phyloP scores from a whole-genome alignment of 64 coral and sea anemone species.

The Pocillopora verrucosa region DNA sequence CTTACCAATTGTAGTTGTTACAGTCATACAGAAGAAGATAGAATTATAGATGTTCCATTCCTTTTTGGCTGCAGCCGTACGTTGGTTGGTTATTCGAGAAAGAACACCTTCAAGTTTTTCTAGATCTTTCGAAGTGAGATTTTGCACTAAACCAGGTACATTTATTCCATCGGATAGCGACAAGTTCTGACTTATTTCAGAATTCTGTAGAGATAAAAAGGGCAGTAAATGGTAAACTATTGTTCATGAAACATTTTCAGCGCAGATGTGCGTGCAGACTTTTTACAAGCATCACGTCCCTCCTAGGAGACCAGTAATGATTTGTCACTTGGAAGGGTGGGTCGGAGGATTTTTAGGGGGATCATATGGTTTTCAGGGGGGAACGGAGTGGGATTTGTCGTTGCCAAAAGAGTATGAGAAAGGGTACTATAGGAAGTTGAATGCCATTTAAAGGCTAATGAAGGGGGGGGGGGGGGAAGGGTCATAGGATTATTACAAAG shows the following conservation, averaged over 20 bases:
- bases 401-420: too few relatives aligned
- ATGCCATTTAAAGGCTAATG: too few relatives aligned
- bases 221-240: neutral
- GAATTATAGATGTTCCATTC: slow-evolving; percentile 86
- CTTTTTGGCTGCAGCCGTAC: slow-evolving; percentile 46
- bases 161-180: slow-evolving; percentile 13
- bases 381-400: too few relatives aligned
- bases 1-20: slow-evolving; percentile 90
- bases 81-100: slow-evolving; percentile 41
- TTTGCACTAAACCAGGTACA: slow-evolving; percentile 48
- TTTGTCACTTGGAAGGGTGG: too few relatives aligned
- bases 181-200: slow-evolving; percentile 45
- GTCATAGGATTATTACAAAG: too few relatives aligned
- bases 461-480: too few relatives aligned
- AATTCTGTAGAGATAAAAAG: slow-evolving; percentile 44
- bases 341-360: too few relatives aligned
- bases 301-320: too few relatives aligned
- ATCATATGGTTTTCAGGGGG: too few relatives aligned
- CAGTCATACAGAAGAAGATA: slow-evolving; percentile 92
- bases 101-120: slow-evolving; percentile 57
- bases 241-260: neutral
- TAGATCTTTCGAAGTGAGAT: slow-evolving; percentile 66
- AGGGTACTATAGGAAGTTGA: too few relatives aligned
- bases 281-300: too few relatives aligned
- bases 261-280: too few relatives aligned